Conservation (phyloP, 2,888 invertebrate genomes). For the Lordiphosa fenestrarum region DNA sequence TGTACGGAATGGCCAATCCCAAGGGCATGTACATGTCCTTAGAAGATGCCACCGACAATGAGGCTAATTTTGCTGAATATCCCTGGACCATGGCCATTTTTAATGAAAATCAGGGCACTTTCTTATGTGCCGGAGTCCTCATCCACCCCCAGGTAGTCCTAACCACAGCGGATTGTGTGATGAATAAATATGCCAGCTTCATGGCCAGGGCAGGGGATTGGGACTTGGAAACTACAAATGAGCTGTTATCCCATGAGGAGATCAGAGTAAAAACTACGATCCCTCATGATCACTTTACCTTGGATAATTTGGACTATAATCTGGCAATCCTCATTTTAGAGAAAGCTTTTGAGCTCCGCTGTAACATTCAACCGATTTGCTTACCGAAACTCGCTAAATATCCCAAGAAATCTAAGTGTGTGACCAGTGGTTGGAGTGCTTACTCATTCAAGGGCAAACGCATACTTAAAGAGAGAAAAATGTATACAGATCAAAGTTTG, state of each 20-base stretch:
- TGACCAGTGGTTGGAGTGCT: conserved; percentile 28
- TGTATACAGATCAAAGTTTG: not conserved
- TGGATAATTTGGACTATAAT: not conserved
- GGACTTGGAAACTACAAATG: conserved; percentile 13
- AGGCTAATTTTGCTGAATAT: conserved; percentile 28
- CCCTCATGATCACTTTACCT: not conserved
- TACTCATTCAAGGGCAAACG: not conserved
- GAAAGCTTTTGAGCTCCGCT: not conserved
- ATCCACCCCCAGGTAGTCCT: conserved; percentile 13
- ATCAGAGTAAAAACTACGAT: not conserved
- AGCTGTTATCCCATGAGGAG: conserved; percentile 22
- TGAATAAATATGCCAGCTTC: rapidly evolving
- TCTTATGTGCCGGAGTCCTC: conserved; percentile 15
- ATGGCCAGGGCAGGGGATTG: conserved; percentile 36
- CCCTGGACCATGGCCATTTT: conserved; percentile 35
- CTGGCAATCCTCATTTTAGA: conserved; percentile 31
- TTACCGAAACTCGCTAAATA: not conserved
- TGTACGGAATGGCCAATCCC: conserved; percentile 18
- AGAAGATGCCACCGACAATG: not conserved
- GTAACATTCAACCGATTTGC: conserved; percentile 22
- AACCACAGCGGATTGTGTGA: not conserved
- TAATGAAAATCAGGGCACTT: not conserved
- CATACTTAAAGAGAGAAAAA: not conserved
- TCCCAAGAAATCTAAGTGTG: conserved; percentile 11
- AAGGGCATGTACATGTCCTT: conserved; percentile 21